Conservation (phyloP, 2,797 vertebrate genomes). For the Myripristis murdjan region DNA sequence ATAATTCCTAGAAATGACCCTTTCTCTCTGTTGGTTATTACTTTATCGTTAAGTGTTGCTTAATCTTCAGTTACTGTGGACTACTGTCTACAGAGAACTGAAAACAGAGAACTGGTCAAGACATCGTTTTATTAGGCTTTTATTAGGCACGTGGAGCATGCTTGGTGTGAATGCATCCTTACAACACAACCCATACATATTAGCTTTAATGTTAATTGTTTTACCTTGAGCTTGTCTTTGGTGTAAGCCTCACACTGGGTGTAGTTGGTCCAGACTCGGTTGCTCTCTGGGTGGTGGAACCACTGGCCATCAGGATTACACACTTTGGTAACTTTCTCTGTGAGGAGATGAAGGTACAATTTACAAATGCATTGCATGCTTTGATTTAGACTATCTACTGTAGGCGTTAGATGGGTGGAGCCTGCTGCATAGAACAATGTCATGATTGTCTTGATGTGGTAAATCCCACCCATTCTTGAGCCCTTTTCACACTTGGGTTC, state of each 20-base stretch:
- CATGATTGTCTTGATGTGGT: too few relatives aligned
- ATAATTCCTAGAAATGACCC: too few relatives aligned
- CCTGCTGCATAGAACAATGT: not conserved
- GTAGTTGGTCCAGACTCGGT: slow-evolving; percentile 87
- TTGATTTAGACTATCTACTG: not conserved
- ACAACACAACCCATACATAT: not conserved
- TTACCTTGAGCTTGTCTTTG: slow-evolving; percentile 77
- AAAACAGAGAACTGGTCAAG: too few relatives aligned
- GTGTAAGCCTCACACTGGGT: slow-evolving; percentile 81
- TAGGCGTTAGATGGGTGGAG: not conserved
- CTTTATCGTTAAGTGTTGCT: too few relatives aligned
- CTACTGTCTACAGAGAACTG: too few relatives aligned
- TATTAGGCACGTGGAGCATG: too few relatives aligned
- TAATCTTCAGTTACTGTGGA: too few relatives aligned
- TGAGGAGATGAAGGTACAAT: slow-evolving; percentile 9
- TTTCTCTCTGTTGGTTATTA: too few relatives aligned
- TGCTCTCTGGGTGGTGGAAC: slow-evolving; percentile 87
- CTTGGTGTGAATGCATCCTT: not conserved
- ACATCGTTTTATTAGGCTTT: too few relatives aligned
- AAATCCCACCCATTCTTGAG: too few relatives aligned
- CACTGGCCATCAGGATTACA: slow-evolving; percentile 85
- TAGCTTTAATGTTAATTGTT: not conserved
- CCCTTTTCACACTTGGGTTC: too few relatives aligned
- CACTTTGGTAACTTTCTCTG: slow-evolving; percentile 88
- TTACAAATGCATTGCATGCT: not conserved